Base-by-base conservation (phyloP, 2,888 invertebrate species). In the Aphelenchoides bicaudatus region DNA sequence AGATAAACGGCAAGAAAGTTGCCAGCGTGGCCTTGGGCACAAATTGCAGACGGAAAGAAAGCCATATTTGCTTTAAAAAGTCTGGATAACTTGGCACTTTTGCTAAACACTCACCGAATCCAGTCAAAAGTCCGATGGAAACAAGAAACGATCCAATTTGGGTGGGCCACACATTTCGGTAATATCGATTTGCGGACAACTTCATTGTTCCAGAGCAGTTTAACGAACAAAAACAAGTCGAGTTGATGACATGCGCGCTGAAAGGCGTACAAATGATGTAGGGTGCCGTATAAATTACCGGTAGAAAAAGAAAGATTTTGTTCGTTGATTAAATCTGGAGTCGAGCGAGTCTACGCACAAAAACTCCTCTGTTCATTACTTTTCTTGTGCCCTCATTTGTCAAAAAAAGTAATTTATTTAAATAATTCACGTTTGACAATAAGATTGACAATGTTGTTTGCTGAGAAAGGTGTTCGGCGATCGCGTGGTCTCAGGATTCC, bases 391-490 rank as follows among this genome's bases (percentile, higher is more conserved):
- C n/a, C n/a, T n/a, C n/a, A n/a, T n/a, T n/a, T n/a, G n/a, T n/a
- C n/a, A n/a, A n/a, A n/a, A n/a, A n/a, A n/a, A n/a, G n/a, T n/a
- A n/a, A n/a, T n/a, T n/a, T n/a, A n/a, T n/a, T n/a, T n/a, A n/a
- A n/a, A n/a, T n/a, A n/a, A n/a, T n/a, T n/a, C n/a, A n/a, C n/a
- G n/a, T n/a, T 43, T 43, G 21, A 65, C 72, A 72, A 58, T 71
- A 70, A 39, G 65, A 59, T 47, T 62, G 52, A 56, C 74, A 74
- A 54, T 74, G 73, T n/a, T 63, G 52, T 31, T 59, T 59, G 23
- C 68, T 64, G 47, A 56, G 56, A 61, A 73, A 74, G 43, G 70
- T 71, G 61, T 74, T 74, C 2, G 73, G 62, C 1, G 72, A 63
- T 13, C 62, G 63, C 2, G 72, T 65, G 10, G 60, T 29, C 21